phyloP scores from a whole-genome alignment of 2,888 invertebrate species.

The Erebia ligea region DNA sequence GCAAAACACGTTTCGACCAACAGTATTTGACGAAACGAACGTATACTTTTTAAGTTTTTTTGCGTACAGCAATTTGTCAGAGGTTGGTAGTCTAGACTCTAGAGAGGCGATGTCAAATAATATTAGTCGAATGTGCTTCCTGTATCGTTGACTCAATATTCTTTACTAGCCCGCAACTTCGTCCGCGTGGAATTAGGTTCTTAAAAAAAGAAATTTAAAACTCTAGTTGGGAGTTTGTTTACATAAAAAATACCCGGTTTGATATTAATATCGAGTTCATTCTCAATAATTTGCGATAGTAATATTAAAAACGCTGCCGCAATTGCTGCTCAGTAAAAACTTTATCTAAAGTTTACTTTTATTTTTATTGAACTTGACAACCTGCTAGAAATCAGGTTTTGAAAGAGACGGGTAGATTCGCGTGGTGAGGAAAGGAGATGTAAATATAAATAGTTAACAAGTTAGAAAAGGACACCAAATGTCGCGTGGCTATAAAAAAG shows the following conservation, averaged over 20 bases:
- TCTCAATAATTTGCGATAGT: constrained; percentile 5
- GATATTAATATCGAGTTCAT: neutral
- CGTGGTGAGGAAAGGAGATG: constrained; percentile 49
- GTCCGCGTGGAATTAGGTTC: no score
- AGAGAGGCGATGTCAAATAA: no score
- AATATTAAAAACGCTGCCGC: constrained; percentile 6
- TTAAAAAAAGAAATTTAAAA: no score
- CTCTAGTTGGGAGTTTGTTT: neutral
- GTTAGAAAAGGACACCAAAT: constrained; percentile 39
- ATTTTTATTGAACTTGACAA: constrained; percentile 41
- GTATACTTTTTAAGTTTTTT: neutral
- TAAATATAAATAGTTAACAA: constrained; percentile 6
- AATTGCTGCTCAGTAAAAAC: constrained; percentile 37
- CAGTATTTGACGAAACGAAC: neutral
- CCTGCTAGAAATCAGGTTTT: constrained; percentile 47
- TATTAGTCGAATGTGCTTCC: no score
- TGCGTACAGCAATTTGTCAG: no score
- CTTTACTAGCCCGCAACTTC: no score
- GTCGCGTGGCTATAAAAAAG: constrained; percentile 43
- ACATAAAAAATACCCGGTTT: neutral
- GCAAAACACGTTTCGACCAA: neutral
- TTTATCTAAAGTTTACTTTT: constrained; percentile 45
- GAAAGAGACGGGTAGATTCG: constrained; percentile 38
- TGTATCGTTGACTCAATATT: no score
- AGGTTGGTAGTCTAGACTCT: no score